These are phyloP conservation scores for Ceryle rudis DNA, from an alignment of 2,797 vertebrate species.

Conservation along the genomic window DNA sequence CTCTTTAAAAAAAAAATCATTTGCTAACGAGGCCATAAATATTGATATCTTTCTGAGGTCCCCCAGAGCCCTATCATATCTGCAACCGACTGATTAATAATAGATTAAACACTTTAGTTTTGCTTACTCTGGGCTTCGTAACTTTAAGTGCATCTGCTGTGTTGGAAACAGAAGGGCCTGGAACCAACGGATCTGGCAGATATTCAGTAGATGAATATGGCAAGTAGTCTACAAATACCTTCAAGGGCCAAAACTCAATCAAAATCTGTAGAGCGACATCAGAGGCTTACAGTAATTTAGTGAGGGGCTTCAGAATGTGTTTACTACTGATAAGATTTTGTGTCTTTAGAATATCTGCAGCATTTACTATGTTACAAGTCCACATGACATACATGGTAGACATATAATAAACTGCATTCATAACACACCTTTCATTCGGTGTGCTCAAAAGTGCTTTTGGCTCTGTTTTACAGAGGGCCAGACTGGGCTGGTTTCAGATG, in stretches of 20 bases:
- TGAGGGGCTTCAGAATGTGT: background rate
- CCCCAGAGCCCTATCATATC: slow-evolving; percentile 80
- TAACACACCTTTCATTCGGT: background rate
- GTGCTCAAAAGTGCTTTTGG: slow-evolving; percentile 16
- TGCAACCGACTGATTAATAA: slow-evolving; percentile 84
- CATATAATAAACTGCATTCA: slow-evolving; percentile 14
- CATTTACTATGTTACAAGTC: background rate
- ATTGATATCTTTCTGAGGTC: slow-evolving; percentile 78
- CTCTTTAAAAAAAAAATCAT: slow-evolving; percentile 13
- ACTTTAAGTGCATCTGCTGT: slow-evolving; percentile 75
- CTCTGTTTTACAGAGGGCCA: background rate
- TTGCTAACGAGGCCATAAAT: slow-evolving; percentile 82
- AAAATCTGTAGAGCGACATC: background rate
- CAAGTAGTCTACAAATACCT: slow-evolving; percentile 50
- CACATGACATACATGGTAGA: background rate
- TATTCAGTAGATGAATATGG: slow-evolving; percentile 30
- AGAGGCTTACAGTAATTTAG: slow-evolving; percentile 13
- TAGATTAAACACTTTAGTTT: slow-evolving; percentile 85
- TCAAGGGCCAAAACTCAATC: slow-evolving; percentile 41
- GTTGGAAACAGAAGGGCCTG: slow-evolving; percentile 53
- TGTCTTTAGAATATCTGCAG: slow-evolving; percentile 10
- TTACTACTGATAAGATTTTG: slow-evolving; percentile 48
- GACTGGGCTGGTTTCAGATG: slow-evolving; percentile 19
- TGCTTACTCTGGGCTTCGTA: slow-evolving; percentile 78
- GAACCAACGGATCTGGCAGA: slow-evolving; percentile 29